Evolutionary conservation across 2,113 vertebrate species (phyloP).

Genomic region (Dolichotis patagonum): DNA sequence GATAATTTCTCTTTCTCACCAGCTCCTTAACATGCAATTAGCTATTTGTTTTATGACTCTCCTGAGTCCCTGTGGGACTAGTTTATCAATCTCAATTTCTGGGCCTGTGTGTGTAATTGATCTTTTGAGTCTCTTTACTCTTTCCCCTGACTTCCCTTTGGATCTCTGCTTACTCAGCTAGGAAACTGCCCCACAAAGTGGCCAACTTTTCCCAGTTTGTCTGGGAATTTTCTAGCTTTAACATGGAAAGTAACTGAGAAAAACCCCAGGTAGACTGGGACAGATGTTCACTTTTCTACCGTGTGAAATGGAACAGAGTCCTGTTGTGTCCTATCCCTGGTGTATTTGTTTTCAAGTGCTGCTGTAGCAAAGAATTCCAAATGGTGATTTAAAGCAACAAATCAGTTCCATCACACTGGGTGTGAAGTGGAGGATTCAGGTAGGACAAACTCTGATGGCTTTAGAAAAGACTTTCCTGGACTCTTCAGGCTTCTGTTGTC

Average conservation of each 20-base stretch:
- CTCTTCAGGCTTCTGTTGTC: background rate
- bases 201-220: accelerated
- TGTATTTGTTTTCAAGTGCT: background rate
- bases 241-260: background rate
- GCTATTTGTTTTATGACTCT: background rate
- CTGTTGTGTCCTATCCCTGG: too few species aligned
- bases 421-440: background rate
- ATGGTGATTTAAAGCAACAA: background rate
- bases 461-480: background rate
- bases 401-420: background rate
- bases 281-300: background rate
- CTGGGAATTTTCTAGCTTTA: background rate
- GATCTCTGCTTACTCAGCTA: background rate
- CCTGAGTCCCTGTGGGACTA: background rate
- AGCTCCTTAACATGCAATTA: background rate
- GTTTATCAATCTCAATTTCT: background rate
- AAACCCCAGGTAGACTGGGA: background rate
- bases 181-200: background rate
- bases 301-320: background rate
- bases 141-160: background rate
- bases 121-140: background rate
- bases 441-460: background rate
- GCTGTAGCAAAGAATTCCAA: background rate
- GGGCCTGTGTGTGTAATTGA: background rate
- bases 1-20: background rate